phyloP scores from a whole-genome alignment of 2,888 invertebrate genomes.

The Temnothorax rugatulus region DNA sequence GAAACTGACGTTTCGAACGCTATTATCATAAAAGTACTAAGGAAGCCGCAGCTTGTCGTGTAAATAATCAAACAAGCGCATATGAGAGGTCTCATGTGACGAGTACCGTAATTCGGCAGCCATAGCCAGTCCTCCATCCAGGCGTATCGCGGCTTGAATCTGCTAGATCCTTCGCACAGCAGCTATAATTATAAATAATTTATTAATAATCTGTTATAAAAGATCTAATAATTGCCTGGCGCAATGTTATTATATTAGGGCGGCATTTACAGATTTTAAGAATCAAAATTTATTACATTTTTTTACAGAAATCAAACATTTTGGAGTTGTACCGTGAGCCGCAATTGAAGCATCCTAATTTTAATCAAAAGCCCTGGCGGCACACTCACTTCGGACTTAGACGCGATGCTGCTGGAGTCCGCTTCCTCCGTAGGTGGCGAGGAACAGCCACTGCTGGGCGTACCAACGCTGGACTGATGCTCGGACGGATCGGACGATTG shows the following conservation, averaged over 20 bases:
- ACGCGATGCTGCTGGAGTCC: constrained; percentile 80
- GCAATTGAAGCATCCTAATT: neutral
- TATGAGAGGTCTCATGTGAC: constrained; percentile 87
- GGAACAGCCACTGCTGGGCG: constrained; percentile 75
- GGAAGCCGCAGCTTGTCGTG: constrained; percentile 89
- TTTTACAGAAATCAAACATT: neutral
- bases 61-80: constrained; percentile 91
- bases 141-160: constrained; percentile 90
- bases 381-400: constrained; percentile 78
- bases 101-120: constrained; percentile 92
- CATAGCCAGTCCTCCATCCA: constrained; percentile 91
- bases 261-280: neutral
- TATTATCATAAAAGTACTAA: constrained; percentile 88
- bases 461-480: constrained; percentile 65
- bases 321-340: neutral
- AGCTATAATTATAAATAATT: constrained; percentile 34
- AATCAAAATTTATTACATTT: neutral
- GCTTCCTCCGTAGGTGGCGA: constrained; percentile 82
- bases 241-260: neutral
- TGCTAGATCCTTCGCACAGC: constrained; percentile 88
- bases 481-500: constrained; percentile 39
- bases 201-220: neutral
- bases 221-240: neutral
- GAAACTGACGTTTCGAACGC: constrained; percentile 65
- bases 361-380: neutral